Base-by-base conservation (phyloP, 2,888 invertebrate species). In the Cinara cedri region DNA sequence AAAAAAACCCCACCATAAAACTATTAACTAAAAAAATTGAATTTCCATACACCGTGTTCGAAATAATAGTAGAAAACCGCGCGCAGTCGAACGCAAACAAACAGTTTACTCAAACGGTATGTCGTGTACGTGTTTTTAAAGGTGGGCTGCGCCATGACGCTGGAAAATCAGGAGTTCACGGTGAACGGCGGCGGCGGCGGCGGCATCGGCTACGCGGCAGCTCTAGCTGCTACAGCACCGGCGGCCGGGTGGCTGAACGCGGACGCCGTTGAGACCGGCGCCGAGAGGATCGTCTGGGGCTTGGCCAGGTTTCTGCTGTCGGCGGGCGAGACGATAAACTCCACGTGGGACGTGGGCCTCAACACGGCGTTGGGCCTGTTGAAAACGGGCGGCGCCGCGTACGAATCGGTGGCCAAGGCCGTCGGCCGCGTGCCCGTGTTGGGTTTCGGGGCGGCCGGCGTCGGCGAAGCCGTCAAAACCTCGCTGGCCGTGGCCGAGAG, bases 321-420 rank as follows among this genome's bases (percentile, higher is more conserved):
- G 60, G 19, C 49, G 2, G 78, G 60, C 26, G 68, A 70, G 49
- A n/a, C 68, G 60, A 21, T 68, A 11, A 78, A 70, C 68, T 14
- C 2, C 49, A n/a, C 57, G 68, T 60, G 57, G 78, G 51, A 78
- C 68, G 57, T 60, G 34, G 51, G 46, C 16, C 16, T 78, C 24
- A 21, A n/a, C 34, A 0, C 51, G 10, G 16, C 57, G 11, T 1
- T 78, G 34, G 34, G 1, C 21, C 46, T 78, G 68, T 14, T 66
- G 46, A 57, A n/a, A 21, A 42, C 54, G 16, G 68, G 68, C 34
- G 46, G 68, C 21, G 49, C 9, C 19, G 60, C 60, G 66, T 68
- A 60, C 68, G 19, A 44, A 21, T 21, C 51, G 51, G 6, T 74
- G 1, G 51, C 51, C 62, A 10, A 34, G 14, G 4, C 16, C 4